phyloP scores from a whole-genome alignment of 2,113 vertebrate species.

The Apaloderma vittatum region DNA sequence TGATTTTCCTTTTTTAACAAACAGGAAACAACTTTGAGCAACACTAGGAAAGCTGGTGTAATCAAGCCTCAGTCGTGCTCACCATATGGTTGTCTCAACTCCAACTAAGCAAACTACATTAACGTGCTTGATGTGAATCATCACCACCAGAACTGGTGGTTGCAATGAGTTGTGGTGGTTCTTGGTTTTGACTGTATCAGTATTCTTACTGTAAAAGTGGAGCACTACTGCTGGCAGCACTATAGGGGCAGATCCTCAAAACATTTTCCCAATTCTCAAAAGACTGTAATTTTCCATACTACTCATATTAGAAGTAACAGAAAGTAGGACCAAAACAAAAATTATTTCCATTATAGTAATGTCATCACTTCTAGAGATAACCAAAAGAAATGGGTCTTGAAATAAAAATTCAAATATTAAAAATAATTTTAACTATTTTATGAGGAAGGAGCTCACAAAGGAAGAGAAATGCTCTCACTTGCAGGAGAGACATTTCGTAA shows the following conservation, averaged over 20 bases:
- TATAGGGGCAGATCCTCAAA: neutral
- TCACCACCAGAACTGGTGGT: neutral
- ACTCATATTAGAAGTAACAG: neutral
- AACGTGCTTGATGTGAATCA: neutral
- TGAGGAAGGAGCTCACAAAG: neutral
- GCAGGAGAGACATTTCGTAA: neutral
- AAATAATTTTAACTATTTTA: neutral
- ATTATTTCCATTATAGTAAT: neutral
- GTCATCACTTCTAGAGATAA: neutral
- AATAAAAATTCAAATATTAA: neutral
- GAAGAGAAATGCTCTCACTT: neutral
- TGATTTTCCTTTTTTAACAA: slow-evolving; percentile 79
- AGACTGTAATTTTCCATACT: neutral
- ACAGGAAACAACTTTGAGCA: slow-evolving; percentile 63
- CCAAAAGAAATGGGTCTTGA: neutral
- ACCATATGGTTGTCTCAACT: neutral
- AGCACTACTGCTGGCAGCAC: neutral
- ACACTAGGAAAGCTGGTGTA: neutral
- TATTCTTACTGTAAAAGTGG: neutral
- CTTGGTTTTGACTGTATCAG: neutral
- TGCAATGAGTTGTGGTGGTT: neutral
- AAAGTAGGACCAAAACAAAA: neutral
- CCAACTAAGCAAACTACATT: neutral
- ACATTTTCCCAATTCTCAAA: neutral
- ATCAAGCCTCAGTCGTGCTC: neutral